Evolutionary conservation across 2,113 vertebrate species (phyloP).

Genomic region (Acrocephalus kingi): DNA sequence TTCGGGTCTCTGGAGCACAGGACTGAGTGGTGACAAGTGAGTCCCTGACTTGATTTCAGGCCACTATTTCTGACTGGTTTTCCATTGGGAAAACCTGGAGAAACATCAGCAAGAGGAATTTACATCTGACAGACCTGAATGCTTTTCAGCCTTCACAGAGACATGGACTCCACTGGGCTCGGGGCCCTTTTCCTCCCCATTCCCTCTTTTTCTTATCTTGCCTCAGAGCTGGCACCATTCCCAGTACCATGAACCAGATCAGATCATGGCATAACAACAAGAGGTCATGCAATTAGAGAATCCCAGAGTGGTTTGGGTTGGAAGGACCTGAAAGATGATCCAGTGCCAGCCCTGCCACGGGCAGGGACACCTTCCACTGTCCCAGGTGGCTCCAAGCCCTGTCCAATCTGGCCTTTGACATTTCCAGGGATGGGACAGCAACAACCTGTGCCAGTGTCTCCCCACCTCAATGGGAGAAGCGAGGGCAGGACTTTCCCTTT

Average conservation of each 20-base stretch:
- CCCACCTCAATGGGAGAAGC: neutral
- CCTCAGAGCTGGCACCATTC: neutral
- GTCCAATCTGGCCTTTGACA: neutral
- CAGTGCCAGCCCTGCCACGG: neutral
- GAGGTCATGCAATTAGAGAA: neutral
- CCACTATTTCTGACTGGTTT: neutral
- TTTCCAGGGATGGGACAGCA: neutral
- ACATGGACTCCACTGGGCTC: fast-evolving
- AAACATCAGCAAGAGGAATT: neutral
- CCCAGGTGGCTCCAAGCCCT: neutral
- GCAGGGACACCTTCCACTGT: neutral
- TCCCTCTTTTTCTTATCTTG: neutral
- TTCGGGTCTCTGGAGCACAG: neutral
- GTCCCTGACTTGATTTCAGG: neutral
- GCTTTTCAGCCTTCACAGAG: neutral
- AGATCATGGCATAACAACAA: neutral
- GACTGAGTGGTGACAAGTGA: neutral
- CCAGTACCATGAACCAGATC: neutral
- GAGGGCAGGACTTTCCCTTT: neutral
- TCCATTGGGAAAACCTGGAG: neutral
- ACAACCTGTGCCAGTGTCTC: neutral
- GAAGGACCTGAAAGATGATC: neutral
- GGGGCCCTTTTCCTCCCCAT: neutral
- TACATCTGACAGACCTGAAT: neutral
- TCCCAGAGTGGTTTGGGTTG: neutral